These are phyloP conservation scores for Diadegma fenestrale DNA, from an alignment of 2,888 invertebrate genomes.

Conservation along the genomic window DNA sequence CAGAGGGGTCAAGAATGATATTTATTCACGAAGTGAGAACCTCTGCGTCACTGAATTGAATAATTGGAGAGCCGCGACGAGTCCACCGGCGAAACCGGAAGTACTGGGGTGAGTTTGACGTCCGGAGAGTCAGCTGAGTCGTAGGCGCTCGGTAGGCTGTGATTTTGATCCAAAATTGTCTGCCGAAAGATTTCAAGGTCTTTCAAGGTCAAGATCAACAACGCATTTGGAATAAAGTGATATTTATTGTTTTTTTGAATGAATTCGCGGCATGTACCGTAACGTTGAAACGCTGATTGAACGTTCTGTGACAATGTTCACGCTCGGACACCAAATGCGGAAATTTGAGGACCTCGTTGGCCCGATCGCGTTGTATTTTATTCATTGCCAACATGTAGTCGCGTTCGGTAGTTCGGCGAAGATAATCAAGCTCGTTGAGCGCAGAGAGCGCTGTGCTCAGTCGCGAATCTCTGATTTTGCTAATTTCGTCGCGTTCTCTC, in stretches of 20 bases:
- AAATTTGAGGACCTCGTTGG: slow-evolving; percentile 71
- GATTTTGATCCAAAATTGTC: slow-evolving; percentile 65
- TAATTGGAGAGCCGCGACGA: background rate
- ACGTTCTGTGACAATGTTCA: slow-evolving; percentile 74
- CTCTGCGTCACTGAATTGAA: background rate
- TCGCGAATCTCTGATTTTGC: slow-evolving; percentile 80
- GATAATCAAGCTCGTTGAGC: slow-evolving; percentile 81
- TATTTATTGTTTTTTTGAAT: background rate
- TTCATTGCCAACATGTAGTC: slow-evolving; percentile 81
- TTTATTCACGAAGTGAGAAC: background rate
- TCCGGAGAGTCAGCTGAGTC: background rate
- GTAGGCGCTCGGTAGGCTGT: slow-evolving; percentile 52
- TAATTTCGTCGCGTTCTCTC: slow-evolving; percentile 81
- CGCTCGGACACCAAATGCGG: slow-evolving; percentile 50
- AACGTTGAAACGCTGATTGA: slow-evolving; percentile 69
- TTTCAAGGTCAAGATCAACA: background rate
- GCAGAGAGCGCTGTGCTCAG: slow-evolving; percentile 82
- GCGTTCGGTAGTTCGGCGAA: slow-evolving; percentile 83
- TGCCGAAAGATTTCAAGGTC: slow-evolving; percentile 22
- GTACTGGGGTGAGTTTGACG: slow-evolving; percentile 7
- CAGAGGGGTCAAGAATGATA: background rate
- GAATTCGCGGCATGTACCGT: slow-evolving; percentile 71
- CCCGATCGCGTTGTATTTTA: slow-evolving; percentile 70
- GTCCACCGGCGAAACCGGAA: slow-evolving; percentile 54
- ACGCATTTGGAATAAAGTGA: background rate